Base-by-base conservation (phyloP, 2,797 vertebrate genomes). In the Sebastolobus alascanus region DNA sequence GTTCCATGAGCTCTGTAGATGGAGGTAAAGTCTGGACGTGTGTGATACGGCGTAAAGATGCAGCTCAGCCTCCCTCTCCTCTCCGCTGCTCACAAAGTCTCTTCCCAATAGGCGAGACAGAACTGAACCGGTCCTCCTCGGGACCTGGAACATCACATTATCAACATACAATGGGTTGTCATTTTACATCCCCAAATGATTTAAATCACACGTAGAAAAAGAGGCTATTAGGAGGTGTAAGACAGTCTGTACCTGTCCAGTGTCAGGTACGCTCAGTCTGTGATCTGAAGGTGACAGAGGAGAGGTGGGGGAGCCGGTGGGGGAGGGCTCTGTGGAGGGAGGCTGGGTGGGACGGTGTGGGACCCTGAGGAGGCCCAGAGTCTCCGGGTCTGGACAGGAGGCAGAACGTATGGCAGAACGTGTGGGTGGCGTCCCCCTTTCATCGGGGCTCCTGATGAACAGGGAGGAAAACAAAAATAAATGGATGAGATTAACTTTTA, bases 1-100 rank as follows among this genome's bases (percentile, higher is more conserved):
- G 94, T 90, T 96, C 96, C 96, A 97, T 0, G 91, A 91, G 84
- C 95, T 97, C 87, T 94, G 96, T n/a, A 97, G 93, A 43, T 96
- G 93, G 40, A 96, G 89, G 89, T 95, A 96, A 77, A 97, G 93
- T 33, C 89, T 93, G 37, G 96, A 97, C 0, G 84, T 85, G 11
- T 79, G 88, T 0, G 96, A 96, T 25, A 96, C 89, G 1, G 93
- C 80, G 8, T 97, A 97, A 1, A 97, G 94, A 61, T 97, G 96
- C 46, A 97, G 94, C 90, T 96, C 96, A 0, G 85, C 91, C 73
- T 95, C 92, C 37, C 90, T 87, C 59, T 86, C 84, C 68, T 79
- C 85, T 5, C 22, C 6, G 22, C 33, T 10, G 56, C 6, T 35
- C n/a, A 8, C 27, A 0, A 8, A 2, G 20, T 83, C 81, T 76